A percentile compares a stretch with the other conserved stretches of the same genome.
These are phyloP conservation scores for Erythrocebus patas DNA, from an alignment of 2,113 vertebrate genomes.

Conservation along the genomic window DNA sequence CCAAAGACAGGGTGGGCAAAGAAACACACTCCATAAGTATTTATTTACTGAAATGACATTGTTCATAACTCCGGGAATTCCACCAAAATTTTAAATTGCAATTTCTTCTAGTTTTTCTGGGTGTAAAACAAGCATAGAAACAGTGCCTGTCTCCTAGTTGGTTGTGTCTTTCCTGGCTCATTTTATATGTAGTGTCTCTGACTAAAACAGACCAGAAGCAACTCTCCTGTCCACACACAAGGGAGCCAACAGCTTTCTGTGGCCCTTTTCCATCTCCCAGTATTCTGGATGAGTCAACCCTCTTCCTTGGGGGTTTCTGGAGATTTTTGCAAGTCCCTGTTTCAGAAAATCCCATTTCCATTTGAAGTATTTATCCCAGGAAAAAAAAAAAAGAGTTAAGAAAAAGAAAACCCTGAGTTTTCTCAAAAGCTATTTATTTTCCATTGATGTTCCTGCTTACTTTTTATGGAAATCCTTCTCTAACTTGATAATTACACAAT, in stretches of 20 bases:
- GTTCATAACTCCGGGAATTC: background rate
- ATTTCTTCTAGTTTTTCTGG: background rate
- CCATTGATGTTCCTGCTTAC: background rate
- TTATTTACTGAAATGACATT: conserved; percentile 8
- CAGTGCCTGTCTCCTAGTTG: background rate
- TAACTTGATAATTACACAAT: background rate
- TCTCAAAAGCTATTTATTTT: background rate
- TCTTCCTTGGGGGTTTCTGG: background rate
- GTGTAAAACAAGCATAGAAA: background rate
- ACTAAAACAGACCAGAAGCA: background rate
- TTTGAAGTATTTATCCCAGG: background rate
- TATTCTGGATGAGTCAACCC: background rate
- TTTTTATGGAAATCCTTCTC: background rate
- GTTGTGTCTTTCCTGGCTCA: background rate
- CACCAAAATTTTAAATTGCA: background rate
- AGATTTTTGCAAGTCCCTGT: background rate
- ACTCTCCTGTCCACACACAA: background rate
- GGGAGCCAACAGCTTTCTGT: background rate
- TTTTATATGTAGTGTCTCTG: background rate
- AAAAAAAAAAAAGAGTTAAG: background rate
- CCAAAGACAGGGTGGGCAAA: background rate
- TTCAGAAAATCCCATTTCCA: conserved; percentile 6
- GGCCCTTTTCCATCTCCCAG: background rate
- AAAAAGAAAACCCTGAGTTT: background rate
- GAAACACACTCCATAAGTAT: background rate